Percentiles rank a stretch among this genome's conserved stretches.
These are phyloP conservation scores for Pachypsylla venusta DNA, from an alignment of 1,140 invertebrate genomes.

Conservation along the genomic window DNA sequence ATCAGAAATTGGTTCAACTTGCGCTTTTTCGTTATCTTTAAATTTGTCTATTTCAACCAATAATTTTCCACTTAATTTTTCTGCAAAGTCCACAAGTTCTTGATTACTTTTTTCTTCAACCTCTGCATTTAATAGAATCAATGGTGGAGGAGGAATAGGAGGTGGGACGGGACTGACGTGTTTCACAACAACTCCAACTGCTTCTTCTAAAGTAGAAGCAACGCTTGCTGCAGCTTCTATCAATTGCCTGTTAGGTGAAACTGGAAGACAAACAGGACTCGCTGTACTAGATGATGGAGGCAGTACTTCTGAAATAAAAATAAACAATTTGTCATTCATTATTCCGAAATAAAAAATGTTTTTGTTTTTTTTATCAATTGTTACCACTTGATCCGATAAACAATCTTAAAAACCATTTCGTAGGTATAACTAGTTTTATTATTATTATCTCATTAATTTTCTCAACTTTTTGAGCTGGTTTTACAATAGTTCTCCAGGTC, in stretches of 20 bases:
- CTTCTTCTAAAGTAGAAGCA: conserved; percentile 46
- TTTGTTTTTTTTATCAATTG: too few species aligned
- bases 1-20: not conserved
- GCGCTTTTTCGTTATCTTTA: conserved; percentile 25
- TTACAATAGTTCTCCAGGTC: too few species aligned
- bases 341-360: too few species aligned
- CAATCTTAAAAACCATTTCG: too few species aligned
- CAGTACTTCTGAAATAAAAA: conserved; percentile 9
- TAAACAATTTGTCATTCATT: too few species aligned
- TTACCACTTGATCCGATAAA: too few species aligned
- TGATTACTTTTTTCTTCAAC: conserved; percentile 30
- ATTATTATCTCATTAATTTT: too few species aligned
- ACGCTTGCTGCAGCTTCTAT: conserved; percentile 49
- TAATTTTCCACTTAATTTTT: conserved; percentile 55
- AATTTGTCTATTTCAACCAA: conserved; percentile 59
- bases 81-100: conserved; percentile 58
- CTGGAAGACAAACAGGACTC: conserved; percentile 12
- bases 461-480: too few species aligned
- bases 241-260: conserved; percentile 31
- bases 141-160: conserved; percentile 4
- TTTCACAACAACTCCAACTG: conserved; percentile 44
- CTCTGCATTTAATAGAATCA: not conserved
- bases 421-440: too few species aligned
- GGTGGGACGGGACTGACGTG: conserved; percentile 1
- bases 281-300: conserved; percentile 13